Base-by-base conservation (phyloP, 2,113 vertebrate genomes). In the Naja naja region DNA sequence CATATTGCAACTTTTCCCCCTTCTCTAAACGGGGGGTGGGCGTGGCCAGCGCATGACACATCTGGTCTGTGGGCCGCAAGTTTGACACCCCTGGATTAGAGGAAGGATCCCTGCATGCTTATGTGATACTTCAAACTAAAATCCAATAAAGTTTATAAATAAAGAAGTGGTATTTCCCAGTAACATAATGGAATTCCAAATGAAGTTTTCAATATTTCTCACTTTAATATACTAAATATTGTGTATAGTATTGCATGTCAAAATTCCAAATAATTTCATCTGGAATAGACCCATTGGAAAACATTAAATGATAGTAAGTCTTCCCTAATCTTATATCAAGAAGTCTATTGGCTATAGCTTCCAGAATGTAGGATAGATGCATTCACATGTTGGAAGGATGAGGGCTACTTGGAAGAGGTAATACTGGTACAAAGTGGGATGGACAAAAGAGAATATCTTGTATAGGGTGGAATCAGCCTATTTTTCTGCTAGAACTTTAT, bases 91-190 rank as follows among this genome's bases (percentile, higher is more conserved):
- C 11, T 93, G 94, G 55, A 89, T 93, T 60, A 94, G 74, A 58
- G 39, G 93, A 93, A 87, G 52, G 5, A 23, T 54, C 88, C 45
- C 45, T 34, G 39, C 9, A 16, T 52, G 94, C 92, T 54, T 90
- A 47, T 64, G 64, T 58, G 95, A 93, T 87, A 92, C 4, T 88
- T 93, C 58, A 54, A 22, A 52, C 5, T 1, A 9, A 89, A 25
- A 92, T 96, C 94, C 95, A 96, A 86, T 94, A 89, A 22, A 55
- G 53, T n/a, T 91, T 49, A 1, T 52, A 52, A 86, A 25, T 49
- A 86, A 55, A n/a, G 27, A n/a, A 56, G 55, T n/a, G 30, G 39
- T n/a, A n/a, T 34, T 16, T 49, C 12, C 22, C 43, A 69, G 64
- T 23, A 52, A 64, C 39, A 39, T 30, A 20, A 64, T 8, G 34